A percentile compares a stretch with the other conserved stretches of the same genome.
These are phyloP conservation scores for Drosophila pseudoobscura DNA, from an alignment of 1,140 invertebrate species.

Conservation along the genomic window DNA sequence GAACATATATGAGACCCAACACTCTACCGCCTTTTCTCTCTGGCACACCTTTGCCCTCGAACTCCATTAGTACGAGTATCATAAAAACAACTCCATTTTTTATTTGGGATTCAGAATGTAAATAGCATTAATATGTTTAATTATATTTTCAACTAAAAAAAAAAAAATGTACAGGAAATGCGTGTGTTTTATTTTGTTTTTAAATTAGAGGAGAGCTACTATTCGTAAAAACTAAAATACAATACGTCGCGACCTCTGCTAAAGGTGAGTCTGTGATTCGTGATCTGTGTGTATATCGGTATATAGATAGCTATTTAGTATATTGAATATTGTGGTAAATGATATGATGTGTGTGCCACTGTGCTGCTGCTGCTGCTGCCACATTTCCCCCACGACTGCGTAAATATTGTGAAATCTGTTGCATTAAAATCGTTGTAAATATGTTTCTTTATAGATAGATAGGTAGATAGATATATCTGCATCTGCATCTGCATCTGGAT, in stretches of 20 bases:
- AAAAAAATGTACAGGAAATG: constrained; percentile 62
- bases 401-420: constrained; percentile 59
- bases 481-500: constrained; percentile 12
- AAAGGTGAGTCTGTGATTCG: constrained; percentile 38
- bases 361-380: constrained; percentile 41
- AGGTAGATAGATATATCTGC: constrained; percentile 27
- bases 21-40: too few species aligned
- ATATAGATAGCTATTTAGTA: constrained; percentile 50
- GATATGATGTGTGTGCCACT: constrained; percentile 45
- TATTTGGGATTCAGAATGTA: constrained; percentile 69
- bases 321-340: constrained; percentile 39
- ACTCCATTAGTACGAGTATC: background rate
- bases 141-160: constrained; percentile 73
- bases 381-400: constrained; percentile 43
- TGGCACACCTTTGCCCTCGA: background rate
- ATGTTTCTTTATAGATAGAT: constrained; percentile 45
- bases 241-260: constrained; percentile 34
- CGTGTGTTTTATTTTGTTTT: constrained; percentile 20
- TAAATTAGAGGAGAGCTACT: constrained; percentile 23
- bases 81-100: constrained; percentile 14
- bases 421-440: constrained; percentile 79
- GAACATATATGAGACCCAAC: too few species aligned
- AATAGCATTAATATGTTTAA: constrained; percentile 68
- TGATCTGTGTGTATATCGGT: constrained; percentile 37
- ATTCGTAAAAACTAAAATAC: constrained; percentile 60